Evolutionary conservation across 2,113 vertebrate genomes (phyloP).

Genomic region (Microtus ochrogaster): DNA sequence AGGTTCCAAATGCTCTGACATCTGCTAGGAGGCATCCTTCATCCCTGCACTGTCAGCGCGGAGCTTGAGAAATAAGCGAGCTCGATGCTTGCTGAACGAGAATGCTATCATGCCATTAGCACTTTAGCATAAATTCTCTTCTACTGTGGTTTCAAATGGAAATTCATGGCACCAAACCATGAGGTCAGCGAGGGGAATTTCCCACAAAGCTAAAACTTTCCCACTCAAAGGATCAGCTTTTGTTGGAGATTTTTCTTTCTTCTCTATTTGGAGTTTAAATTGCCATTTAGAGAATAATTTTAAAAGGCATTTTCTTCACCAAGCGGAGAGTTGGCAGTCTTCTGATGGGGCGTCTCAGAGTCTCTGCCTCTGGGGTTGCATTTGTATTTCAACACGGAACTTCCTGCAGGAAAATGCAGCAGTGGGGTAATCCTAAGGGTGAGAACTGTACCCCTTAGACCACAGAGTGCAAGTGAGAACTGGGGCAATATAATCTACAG

Average conservation of each 20-base stretch:
- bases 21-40: background rate
- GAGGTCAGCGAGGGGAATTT: background rate
- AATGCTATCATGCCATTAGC: background rate
- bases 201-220: constrained; percentile 10
- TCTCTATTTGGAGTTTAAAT: background rate
- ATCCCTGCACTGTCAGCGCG: background rate
- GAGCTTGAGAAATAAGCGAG: background rate
- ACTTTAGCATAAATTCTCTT: background rate
- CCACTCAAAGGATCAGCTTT: constrained; percentile 2
- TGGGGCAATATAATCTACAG: background rate
- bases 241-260: background rate
- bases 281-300: constrained; percentile 10
- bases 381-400: background rate
- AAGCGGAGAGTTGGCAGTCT: background rate
- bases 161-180: background rate
- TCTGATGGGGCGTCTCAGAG: background rate
- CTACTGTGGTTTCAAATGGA: background rate
- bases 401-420: background rate
- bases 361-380: background rate
- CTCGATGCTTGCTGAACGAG: background rate
- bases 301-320: constrained; percentile 20
- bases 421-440: background rate
- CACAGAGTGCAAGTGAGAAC: background rate
- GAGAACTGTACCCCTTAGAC: background rate
- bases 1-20: background rate